Conservation (phyloP, 2,797 vertebrate species). For the Monodelphis domestica region DNA sequence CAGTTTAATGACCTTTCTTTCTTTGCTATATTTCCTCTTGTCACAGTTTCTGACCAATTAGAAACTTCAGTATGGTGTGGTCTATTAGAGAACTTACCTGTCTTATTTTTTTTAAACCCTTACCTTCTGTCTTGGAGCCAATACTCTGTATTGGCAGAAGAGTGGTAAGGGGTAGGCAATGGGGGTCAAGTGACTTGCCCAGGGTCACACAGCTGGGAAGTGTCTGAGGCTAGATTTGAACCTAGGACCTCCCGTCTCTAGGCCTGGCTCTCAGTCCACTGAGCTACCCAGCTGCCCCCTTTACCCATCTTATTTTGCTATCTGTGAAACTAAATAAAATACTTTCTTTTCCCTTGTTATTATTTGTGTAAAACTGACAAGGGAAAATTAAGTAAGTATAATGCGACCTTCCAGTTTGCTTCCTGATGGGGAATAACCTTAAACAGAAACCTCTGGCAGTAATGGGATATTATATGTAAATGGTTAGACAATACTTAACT, state of each 20-base stretch:
- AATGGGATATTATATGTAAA: not conserved
- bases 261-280: no score
- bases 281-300: not conserved
- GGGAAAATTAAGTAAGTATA: not conserved
- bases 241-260: no score
- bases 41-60: not conserved
- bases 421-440: not conserved
- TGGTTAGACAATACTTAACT: not conserved
- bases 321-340: not conserved
- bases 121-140: no score
- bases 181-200: no score
- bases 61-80: not conserved
- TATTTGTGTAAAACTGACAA: not conserved
- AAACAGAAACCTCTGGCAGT: conserved; percentile 51
- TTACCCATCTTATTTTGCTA: not conserved
- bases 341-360: not conserved
- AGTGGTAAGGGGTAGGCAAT: no score
- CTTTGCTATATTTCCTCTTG: not conserved
- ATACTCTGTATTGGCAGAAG: no score
- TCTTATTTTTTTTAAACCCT: no score
- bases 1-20: not conserved
- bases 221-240: no score
- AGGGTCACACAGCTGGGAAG: no score
- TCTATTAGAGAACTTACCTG: not conserved
- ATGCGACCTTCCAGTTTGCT: conserved; percentile 24